Conservation (phyloP, 1,140 invertebrate genomes). For the Drosophila biarmipes region DNA sequence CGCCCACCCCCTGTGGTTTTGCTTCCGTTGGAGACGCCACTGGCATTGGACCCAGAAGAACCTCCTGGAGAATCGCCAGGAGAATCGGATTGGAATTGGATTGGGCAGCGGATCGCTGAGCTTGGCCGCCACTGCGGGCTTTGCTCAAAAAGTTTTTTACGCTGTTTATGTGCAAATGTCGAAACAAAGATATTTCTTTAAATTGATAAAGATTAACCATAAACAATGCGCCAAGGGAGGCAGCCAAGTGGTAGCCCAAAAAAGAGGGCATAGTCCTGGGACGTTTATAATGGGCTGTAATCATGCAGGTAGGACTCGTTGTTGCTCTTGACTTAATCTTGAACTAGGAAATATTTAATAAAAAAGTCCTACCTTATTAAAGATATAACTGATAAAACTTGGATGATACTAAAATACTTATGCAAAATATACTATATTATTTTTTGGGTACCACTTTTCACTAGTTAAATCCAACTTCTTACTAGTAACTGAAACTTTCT, state of each 20-base stretch:
- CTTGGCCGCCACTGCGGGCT: slow-evolving; percentile 6
- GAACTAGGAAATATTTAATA: too few species aligned
- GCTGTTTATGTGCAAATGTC: slow-evolving; percentile 82
- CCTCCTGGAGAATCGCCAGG: not conserved
- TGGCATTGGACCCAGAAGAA: slow-evolving; percentile 15
- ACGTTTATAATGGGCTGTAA: not conserved
- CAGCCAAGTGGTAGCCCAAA: slow-evolving; percentile 25
- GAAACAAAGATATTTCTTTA: slow-evolving; percentile 83
- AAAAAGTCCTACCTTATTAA: too few species aligned
- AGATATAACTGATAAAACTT: too few species aligned
- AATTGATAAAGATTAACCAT: slow-evolving; percentile 82
- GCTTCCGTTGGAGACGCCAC: slow-evolving; percentile 83
- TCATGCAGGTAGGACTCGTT: not conserved
- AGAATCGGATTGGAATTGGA: slow-evolving; percentile 32
- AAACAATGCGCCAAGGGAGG: slow-evolving; percentile 61
- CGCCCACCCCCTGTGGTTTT: slow-evolving; percentile 80
- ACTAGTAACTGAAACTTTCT: too few species aligned
- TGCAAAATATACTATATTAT: too few species aligned
- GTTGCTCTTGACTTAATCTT: too few species aligned
- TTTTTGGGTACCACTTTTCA: too few species aligned
- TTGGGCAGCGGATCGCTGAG: slow-evolving; percentile 35
- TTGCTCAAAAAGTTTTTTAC: slow-evolving; percentile 46
- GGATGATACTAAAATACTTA: too few species aligned
- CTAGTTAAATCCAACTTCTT: too few species aligned
- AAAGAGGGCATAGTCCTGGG: not conserved